Base-by-base conservation (phyloP, 1,140 invertebrate genomes). In the Diachasmimorpha longicaudata region DNA sequence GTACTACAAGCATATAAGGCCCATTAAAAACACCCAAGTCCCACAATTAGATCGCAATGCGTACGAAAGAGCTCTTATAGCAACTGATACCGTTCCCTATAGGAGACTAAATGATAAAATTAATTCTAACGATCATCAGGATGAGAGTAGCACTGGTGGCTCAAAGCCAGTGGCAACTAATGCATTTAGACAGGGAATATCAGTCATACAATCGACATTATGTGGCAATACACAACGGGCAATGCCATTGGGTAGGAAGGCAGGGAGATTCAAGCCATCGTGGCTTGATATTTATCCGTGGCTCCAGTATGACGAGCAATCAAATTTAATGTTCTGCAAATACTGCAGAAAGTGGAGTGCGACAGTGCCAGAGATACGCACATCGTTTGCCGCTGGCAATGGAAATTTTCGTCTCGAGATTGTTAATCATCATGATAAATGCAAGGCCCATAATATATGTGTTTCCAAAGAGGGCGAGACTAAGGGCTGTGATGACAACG, bases 341-440 rank as follows among this genome's bases (percentile, higher is more conserved):
- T 93, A 91, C 76, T 94, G 93, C 81, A 88, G 93, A 75, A 93
- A 93, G 79, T 94, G 93, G 93, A 93, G 92, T 74, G 89, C 90
- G 42, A 90, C 92, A 11, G 88, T 94, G 73, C 92, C 92, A 14
- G 92, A 93, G 71, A 93, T 93, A 81, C 90, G 93, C 70, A 94
- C 93, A 21, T 94, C 93, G 1, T 94, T 94, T 80, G 92, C 93
- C 4, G 91, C 93, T 78, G 93, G 93, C n/a, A 94, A 93, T 80
- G 91, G 91, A 36, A 94, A 94, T 84, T 94, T 94, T 86, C 90
- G 93, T 72, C 86, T 93, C 39, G 93, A 94, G 87, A 94, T 94
- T 79, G 91, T 94, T 21, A 94, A 94, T 84, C 93, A 94, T 85
- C 93, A 94, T 82, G 92, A 94, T 85, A 93, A 93, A 82, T 93